A percentile compares a stretch with the other conserved stretches of the same genome.
phyloP scores from a whole-genome alignment of 1,140 invertebrate genomes.

The Scaptomyza graminum region DNA sequence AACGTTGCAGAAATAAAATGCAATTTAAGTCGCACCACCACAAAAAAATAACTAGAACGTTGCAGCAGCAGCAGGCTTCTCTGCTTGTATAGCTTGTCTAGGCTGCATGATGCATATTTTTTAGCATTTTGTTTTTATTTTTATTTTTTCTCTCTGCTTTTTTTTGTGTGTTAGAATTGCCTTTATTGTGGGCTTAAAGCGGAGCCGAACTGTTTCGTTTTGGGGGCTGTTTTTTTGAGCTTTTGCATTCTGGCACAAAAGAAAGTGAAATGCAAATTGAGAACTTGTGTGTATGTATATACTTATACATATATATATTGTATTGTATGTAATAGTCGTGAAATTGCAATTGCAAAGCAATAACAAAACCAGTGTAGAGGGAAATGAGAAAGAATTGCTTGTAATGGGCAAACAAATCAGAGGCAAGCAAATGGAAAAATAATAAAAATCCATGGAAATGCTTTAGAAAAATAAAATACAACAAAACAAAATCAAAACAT shows the following conservation, averaged over 20 bases:
- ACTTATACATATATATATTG: too few species aligned
- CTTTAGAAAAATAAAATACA: too few species aligned
- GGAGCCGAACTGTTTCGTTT: constrained; percentile 31
- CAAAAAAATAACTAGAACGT: constrained; percentile 60
- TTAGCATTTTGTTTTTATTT: not conserved
- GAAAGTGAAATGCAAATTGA: constrained; percentile 69
- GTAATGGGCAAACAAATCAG: not conserved
- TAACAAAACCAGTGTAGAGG: not conserved
- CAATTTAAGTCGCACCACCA: constrained; percentile 78
- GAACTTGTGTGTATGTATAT: not conserved
- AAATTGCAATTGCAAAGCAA: constrained; percentile 52
- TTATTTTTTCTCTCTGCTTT: not conserved
- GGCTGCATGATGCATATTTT: constrained; percentile 48
- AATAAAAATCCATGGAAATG: too few species aligned
- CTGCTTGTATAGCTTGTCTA: constrained; percentile 24
- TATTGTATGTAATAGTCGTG: not conserved
- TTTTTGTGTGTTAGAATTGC: constrained; percentile 54
- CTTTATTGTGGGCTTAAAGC: constrained; percentile 57
- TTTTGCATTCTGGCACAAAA: constrained; percentile 74
- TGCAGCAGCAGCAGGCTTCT: constrained; percentile 28
- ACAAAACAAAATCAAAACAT: not conserved
- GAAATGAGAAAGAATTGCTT: not conserved
- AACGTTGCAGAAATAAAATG: constrained; percentile 82
- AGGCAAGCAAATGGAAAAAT: not conserved
- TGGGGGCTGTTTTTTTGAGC: constrained; percentile 60